Evolutionary conservation across 2,888 invertebrate genomes (phyloP), one percentile per base, ranked within the genome.

Genomic region (Eremobia ochroleuca): DNA sequence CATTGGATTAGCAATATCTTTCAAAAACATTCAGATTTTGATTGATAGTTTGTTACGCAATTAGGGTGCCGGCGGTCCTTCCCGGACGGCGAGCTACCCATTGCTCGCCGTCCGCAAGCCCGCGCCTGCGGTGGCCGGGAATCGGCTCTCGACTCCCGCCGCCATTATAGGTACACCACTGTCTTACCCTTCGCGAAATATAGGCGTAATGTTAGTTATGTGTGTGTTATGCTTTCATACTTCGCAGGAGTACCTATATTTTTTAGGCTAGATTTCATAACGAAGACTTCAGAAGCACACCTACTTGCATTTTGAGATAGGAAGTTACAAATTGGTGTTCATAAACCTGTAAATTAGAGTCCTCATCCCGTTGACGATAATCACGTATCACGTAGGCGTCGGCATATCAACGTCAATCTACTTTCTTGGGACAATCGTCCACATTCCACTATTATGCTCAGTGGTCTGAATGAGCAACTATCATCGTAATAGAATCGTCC

Each of bases 301-400:
- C 87, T 88, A 89, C 88, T 77, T 76, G 67, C 69, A 85, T 87
- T 89, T 84, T 64, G 72, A 78, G 68, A 83, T 88, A 90, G 90
- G 91, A 90, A 90, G 87, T 65, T 61, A 71, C 82, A 87, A 90
- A 90, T 90, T 90, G 86, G 65, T 82, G 73, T 83, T 83, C 82
- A 85, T 87, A 86, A 85, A 79, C 86, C 70, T 81, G 88, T 83
- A 82, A 84, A 87, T 87, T 88, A 88, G 85, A 64, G 66, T 76
- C 71, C 78, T 85, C 81, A 85, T 87, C 81, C 74, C 79, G 75
- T 86, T 81, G 79, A 85, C 70, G 79, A 85, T 86, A 79, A 86
- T 85, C 86, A 78, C 52, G 49, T 52, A 73, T 85, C 81, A 89
- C 83, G 90, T 90, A 84, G 90, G 90, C 80, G 87, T 79, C 62